Evolutionary conservation across 1,140 invertebrate genomes (phyloP), one percentile per base, ranked within the genome.

Genomic region (Leptonema lineaticorne): DNA sequence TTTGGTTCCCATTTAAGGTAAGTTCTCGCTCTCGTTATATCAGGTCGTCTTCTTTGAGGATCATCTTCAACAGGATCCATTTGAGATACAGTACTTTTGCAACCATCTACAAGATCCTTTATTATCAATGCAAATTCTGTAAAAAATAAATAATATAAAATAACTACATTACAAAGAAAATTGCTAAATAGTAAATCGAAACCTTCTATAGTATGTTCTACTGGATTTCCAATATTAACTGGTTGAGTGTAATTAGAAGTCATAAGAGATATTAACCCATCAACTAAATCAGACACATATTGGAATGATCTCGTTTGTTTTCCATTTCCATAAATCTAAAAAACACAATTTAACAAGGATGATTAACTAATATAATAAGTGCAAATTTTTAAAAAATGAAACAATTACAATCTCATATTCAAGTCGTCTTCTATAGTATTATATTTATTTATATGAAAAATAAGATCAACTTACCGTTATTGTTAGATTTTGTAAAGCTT

Each of bases 251-350:
- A 97, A 83, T 97, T 98, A 28, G 93, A 95, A 33, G 89, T 89
- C 97, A 99, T 99, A 22, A 99, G 78, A 1, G 88, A 83, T 28
- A 99, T 88, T 8, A 99, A 81, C 0, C 98, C 98, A 76, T 98
- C 94, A 0, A 99, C 94, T 60, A 99, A 84, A 85, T 99, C 98
- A 18, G 91, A 93, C 8, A 99, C 94, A 77, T 98, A 99, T 80
- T 99, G 97, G 81, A 99, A 99, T 0, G 97, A 99, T 57, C 97
- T 84, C 0, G 97, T 99, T 83, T 99, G 97, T 73, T 91, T 90
- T 18, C 97, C 97, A 77, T 92, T 91, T 1, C 97, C 97, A 79
- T 99, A 99, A 20, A 97, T 89, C 87, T 94, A 74, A 80, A 81
- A 76, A 74, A 68, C 41, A 70, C 16, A 71, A 63, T 63, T 57